phyloP scores from a whole-genome alignment of 2,888 invertebrate genomes.

The Scaptomyza flava region DNA sequence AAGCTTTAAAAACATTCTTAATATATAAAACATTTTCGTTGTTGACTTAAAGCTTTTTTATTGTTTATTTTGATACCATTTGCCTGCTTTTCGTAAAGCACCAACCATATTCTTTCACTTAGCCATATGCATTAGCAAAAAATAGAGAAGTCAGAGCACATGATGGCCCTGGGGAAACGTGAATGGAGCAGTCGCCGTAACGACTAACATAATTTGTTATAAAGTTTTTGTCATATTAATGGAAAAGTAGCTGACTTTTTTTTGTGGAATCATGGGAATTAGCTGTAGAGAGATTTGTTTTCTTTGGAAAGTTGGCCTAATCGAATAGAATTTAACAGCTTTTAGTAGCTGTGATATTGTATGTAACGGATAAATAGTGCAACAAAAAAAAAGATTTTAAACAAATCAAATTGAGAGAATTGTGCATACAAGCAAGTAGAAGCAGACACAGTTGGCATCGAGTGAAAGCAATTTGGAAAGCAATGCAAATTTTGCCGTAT shows the following conservation, averaged over 20 bases:
- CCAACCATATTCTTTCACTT: slow-evolving; percentile 1
- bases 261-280: slow-evolving; percentile 63
- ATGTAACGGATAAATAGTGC: slow-evolving; percentile 41
- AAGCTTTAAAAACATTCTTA: background rate
- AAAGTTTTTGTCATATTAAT: slow-evolving; percentile 79
- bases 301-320: slow-evolving; percentile 33
- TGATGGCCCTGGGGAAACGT: slow-evolving; percentile 14
- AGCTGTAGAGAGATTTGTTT: slow-evolving; percentile 36
- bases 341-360: slow-evolving; percentile 64
- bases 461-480: slow-evolving; percentile 19
- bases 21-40: too few species aligned
- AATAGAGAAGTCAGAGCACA: slow-evolving; percentile 11
- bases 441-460: slow-evolving; percentile 2
- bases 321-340: slow-evolving; percentile 58
- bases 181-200: slow-evolving; percentile 27
- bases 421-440: background rate
- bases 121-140: slow-evolving; percentile 11
- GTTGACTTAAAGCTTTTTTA: background rate
- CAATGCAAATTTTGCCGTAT: slow-evolving; percentile 14
- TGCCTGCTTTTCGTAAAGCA: background rate
- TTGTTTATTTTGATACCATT: background rate
- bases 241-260: slow-evolving; percentile 64
- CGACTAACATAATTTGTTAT: slow-evolving; percentile 76
- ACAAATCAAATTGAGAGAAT: background rate
- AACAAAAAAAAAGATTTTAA: background rate